Conservation (phyloP, 2,797 vertebrate genomes). For the Thamnophis elegans region DNA sequence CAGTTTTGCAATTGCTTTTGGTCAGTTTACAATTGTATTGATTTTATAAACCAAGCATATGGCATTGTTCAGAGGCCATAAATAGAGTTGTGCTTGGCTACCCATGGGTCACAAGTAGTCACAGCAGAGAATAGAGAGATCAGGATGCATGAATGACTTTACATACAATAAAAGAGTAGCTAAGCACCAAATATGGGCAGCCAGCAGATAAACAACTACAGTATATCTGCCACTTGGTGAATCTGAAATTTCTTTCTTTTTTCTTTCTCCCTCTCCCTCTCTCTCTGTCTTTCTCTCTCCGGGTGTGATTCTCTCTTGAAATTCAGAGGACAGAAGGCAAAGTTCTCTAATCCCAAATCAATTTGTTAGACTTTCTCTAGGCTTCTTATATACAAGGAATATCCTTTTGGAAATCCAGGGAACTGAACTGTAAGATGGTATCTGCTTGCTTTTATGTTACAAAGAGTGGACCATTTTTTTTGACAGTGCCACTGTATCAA, state of each 20-base stretch:
- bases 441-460: constrained; percentile 7
- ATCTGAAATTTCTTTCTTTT: background rate
- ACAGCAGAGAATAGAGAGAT: background rate
- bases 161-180: background rate
- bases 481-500: background rate
- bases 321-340: constrained; percentile 6
- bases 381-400: constrained; percentile 12
- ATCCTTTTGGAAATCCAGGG: constrained; percentile 17
- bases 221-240: background rate
- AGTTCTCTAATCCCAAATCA: constrained; percentile 25
- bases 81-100: constrained; percentile 1
- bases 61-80: background rate
- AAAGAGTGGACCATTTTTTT: background rate
- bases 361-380: constrained; percentile 18
- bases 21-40: background rate
- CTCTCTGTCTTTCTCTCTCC: background rate
- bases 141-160: background rate
- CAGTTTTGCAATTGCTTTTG: background rate
- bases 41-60: background rate
- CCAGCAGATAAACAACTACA: background rate
- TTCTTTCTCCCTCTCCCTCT: no score
- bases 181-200: background rate
- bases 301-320: background rate
- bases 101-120: background rate
- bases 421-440: constrained; percentile 21